Evolutionary conservation across 1,140 invertebrate species (phyloP), one percentile per base, ranked within the genome.

Genomic region (Zaprionus tsacasi): DNA sequence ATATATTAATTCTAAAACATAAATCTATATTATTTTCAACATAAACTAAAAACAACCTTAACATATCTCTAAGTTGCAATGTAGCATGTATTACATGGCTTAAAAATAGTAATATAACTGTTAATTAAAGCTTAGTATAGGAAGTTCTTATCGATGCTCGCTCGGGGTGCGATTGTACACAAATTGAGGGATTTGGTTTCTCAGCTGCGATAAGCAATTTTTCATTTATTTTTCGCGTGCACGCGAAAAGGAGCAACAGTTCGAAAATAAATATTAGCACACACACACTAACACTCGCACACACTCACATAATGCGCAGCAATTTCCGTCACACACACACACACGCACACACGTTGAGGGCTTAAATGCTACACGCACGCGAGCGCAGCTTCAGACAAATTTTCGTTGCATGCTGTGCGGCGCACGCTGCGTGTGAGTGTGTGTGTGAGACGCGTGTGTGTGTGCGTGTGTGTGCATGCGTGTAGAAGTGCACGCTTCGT

Each of bases 351-450:
- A 45, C 43, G 65, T 45, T 10, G n/a, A 66, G 71, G 75, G 63
- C 70, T 75, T 56, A 86, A 85, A 76, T 54, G 78, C 65, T 72
- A 65, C 74, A 81, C 82, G 63, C 70, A 81, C 81, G 68, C 76
- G 80, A 67, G 21, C 58, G 59, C 65, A 60, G 56, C 64, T 76
- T 69, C 76, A 59, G 73, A 67, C 73, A 82, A 80, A 78, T 78
- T 71, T 80, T 58, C 68, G 79, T 74, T 88, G 80, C 83, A 88
- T 82, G 76, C 83, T 87, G 79, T 36, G 76, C 60, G 81, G 81
- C 75, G 81, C 82, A 54, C 54, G 60, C 67, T 48, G 25, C 35
- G 43, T 67, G 58, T 48, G 43, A 76, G 48, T 55, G 54, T 48
- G 43, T 78, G 48, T 55, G 54, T 52, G 64, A 2, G 27, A 27